Evolutionary conservation across 2,888 invertebrate species (phyloP), one percentile per base, ranked within the genome.

Genomic region (Phanerotoma sp.): DNA sequence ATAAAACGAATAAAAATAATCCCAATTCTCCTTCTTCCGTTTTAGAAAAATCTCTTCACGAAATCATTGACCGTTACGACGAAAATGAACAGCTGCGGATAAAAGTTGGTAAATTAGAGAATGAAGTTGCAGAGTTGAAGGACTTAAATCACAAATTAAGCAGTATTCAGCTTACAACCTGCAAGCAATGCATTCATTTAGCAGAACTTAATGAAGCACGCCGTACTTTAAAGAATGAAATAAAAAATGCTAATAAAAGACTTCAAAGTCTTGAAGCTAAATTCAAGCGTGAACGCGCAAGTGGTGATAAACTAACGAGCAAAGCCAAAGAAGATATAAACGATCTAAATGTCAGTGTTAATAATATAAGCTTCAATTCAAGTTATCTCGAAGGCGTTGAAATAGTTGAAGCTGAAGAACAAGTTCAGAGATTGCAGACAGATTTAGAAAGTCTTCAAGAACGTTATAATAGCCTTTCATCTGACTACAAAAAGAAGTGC

Each of bases 381-480:
- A 72, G 66, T 45, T 3, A 46, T 9, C 32, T 55, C 1, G 72
- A 73, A 5, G 66, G 65, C 18, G 13, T 60, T 7, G 57, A 60
- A 18, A 64, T 73, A 4, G 67, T 69, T 0, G 50, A 62, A 1
- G 61, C 72, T 6, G 74, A 77, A 45, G 71, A 73, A 5, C 67
- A 66, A 42, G 62, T 75, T 41, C 62, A 66, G 3, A 51, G 49
- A 9, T 50, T 74, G n/a, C 63, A 63, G 6, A 64, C 51, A 3
- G 69, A 74, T 35, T 37, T 73, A 9, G 67, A 72, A 38, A 60
- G 52, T 11, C 37, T 75, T 7, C 69, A 66, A 49, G 62, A 65
- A 3, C 63, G 69, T 38, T 66, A 70, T 33, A 62, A 64, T 1
- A 63, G 65, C 30, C 28, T 74, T 3, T 64, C 66, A 25, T 9